Evolutionary conservation across 2,888 invertebrate species (phyloP), one percentile per base, ranked within the genome.

Genomic region (Peribatodes rhomboidaria): DNA sequence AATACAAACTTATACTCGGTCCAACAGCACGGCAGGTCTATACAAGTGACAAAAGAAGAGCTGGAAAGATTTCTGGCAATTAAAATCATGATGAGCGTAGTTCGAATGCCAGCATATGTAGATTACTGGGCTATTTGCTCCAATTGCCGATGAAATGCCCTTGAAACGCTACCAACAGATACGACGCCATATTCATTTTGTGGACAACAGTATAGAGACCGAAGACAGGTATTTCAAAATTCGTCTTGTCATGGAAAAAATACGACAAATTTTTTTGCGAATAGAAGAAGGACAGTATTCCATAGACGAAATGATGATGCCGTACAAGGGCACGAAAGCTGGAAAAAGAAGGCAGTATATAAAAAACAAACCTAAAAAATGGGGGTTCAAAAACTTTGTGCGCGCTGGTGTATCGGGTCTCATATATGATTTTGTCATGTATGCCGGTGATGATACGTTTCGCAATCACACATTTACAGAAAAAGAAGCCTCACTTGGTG

Each of bases 81-180:
- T 35, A 2, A 16, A 18, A 16, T 44, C 3, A 18, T 39, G 18
- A 53, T 50, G 52, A 37, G 52, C 7, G 39, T 53, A 20, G 52
- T 39, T 39, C 52, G 35, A 20, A 39, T 53, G 39, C 37, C 52
- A 53, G 39, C 52, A 13, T 53, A 53, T 20, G 8, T 14, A 11
- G 52, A 53, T 18, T 53, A 53, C 39, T 53, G 52, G 52, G 37
- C 37, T 35, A 50, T 37, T 33, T 14, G 37, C 39, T 16, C 35
- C 18, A 20, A 39, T 53, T 20, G 52, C 52, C 10, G 52, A 53
- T 39, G 52, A 20, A 39, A 53, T 53, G 52, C 14, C 37, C 0
- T 13, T 53, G 20, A 53, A 53, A 20, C 31, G 33, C 9, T 50
- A 50, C 31, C 33, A 50, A 35, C 50, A 22, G 10, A 53, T 53